Evolutionary conservation across 2,888 invertebrate species (phyloP).

Genomic region (Dasysyrphus albostriatus): DNA sequence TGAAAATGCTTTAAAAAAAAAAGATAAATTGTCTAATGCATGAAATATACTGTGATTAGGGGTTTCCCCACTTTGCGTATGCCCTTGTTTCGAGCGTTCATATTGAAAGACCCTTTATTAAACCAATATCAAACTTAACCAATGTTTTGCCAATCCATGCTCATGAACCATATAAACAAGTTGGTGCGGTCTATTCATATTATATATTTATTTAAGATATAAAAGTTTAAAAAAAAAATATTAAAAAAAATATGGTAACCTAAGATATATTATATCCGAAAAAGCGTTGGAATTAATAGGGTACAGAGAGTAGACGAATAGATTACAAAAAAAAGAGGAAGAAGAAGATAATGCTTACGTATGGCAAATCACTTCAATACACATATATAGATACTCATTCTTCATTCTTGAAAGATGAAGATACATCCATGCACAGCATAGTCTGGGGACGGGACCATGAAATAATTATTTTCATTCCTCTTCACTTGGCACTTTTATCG

Average conservation of each 20-base stretch:
- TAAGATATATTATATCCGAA: not conserved
- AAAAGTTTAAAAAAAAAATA: too few relatives aligned
- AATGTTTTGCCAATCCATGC: too few relatives aligned
- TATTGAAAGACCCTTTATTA: too few relatives aligned
- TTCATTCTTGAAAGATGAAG: constrained; percentile 53
- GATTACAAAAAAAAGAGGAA: not conserved
- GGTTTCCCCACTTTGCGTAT: too few relatives aligned
- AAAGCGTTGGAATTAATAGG: constrained; percentile 47
- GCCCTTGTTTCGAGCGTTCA: too few relatives aligned
- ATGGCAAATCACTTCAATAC: constrained; percentile 62
- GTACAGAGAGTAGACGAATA: constrained; percentile 14
- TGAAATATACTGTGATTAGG: too few relatives aligned
- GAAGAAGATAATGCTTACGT: constrained; percentile 59
- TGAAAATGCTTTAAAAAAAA: too few relatives aligned
- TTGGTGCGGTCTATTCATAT: too few relatives aligned
- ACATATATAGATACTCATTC: constrained; percentile 10
- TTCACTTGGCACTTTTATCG: constrained; percentile 54
- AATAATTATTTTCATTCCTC: constrained; percentile 69
- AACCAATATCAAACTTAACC: too few relatives aligned
- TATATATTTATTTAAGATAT: too few relatives aligned
- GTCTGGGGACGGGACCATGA: constrained; percentile 57
- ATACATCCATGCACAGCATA: constrained; percentile 54
- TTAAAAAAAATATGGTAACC: constrained; percentile 1
- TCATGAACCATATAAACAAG: too few relatives aligned
- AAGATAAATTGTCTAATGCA: too few relatives aligned